These are phyloP conservation scores for Anguilla megastoma DNA, from an alignment of 2,797 vertebrate genomes.

Conservation along the genomic window DNA sequence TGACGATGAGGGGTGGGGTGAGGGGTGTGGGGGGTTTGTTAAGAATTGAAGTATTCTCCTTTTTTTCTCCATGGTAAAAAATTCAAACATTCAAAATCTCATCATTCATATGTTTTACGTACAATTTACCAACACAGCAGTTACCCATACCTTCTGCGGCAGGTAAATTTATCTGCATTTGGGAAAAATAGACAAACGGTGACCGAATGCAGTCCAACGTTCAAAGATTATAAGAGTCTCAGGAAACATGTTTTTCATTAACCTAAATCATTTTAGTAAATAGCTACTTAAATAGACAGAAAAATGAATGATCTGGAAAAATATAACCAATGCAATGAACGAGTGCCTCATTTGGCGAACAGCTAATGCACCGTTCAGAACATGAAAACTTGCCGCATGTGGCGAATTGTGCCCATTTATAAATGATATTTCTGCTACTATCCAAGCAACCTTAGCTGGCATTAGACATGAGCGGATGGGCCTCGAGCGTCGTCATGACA, in stretches of 20 bases:
- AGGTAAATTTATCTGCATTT: not conserved
- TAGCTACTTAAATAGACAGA: slow-evolving; percentile 30
- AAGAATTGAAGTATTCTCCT: not conserved
- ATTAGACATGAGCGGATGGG: not conserved
- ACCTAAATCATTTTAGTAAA: not conserved
- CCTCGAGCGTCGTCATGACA: not conserved
- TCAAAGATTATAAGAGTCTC: not conserved
- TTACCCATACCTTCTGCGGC: not conserved
- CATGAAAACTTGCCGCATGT: not conserved
- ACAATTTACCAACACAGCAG: too few relatives aligned
- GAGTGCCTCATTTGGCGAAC: not conserved
- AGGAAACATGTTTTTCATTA: not conserved
- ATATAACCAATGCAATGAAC: slow-evolving; percentile 8
- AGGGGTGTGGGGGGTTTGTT: too few relatives aligned
- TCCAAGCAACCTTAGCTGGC: not conserved
- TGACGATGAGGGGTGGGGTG: not conserved
- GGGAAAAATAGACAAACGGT: not conserved
- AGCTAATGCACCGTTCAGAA: not conserved
- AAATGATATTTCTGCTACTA: not conserved
- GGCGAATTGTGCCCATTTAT: not conserved
- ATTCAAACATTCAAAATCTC: too few relatives aligned
- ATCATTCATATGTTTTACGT: too few relatives aligned
- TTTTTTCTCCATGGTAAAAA: not conserved
- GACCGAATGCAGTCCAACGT: not conserved
- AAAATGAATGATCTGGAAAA: slow-evolving; percentile 31